Evolutionary conservation across 2,113 vertebrate species (phyloP).

Genomic region (Charina bottae): DNA sequence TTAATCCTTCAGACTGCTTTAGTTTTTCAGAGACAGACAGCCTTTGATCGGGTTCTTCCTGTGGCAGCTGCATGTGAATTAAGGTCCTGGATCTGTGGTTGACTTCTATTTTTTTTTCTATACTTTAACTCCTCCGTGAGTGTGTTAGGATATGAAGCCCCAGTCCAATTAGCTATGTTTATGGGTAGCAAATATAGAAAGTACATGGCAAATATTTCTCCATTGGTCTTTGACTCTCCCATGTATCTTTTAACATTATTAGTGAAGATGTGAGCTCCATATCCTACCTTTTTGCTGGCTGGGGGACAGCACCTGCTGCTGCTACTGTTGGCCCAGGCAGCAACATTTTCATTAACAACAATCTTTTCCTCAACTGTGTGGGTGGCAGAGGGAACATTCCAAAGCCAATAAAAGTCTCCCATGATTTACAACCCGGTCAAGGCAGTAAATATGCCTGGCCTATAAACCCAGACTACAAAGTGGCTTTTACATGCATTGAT

Average conservation of each 20-base stretch:
- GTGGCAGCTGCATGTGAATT: neutral
- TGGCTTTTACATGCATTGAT: neutral
- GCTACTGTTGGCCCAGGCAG: constrained; percentile 34
- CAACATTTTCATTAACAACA: constrained; percentile 38
- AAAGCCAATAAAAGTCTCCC: constrained; percentile 33
- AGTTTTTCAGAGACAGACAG: neutral
- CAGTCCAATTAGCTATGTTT: neutral
- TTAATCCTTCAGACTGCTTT: neutral
- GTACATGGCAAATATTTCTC: neutral
- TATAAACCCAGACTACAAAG: constrained; percentile 26
- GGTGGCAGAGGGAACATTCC: constrained; percentile 14
- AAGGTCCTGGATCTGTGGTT: neutral
- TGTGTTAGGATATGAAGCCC: neutral
- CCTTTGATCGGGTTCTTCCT: neutral
- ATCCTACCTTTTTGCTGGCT: neutral
- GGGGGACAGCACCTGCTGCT: constrained; percentile 12
- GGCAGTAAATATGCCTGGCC: constrained; percentile 32
- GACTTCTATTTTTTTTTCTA: neutral
- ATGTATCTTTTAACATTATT: neutral
- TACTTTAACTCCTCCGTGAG: neutral
- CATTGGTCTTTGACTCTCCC: neutral
- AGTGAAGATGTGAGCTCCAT: neutral
- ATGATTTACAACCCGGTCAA: constrained; percentile 39
- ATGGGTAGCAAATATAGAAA: neutral
- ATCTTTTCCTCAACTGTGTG: constrained; percentile 23